Base-by-base conservation (phyloP, 92 coral and sea anemone genomes). In the Hydrozoanthus gracilis region DNA sequence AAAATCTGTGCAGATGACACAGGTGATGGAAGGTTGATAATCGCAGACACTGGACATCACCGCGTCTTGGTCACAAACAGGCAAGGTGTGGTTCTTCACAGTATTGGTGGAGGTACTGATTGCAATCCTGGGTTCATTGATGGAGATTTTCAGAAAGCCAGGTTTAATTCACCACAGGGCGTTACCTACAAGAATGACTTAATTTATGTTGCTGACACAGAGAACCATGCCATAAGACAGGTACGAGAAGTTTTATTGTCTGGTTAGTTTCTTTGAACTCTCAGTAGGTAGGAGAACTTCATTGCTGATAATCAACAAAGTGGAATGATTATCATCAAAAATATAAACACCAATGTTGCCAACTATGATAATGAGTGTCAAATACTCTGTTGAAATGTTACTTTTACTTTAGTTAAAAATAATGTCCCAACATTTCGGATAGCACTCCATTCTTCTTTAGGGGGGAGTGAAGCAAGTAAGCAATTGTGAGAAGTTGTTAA, bases 201-300 rank as follows among this genome's bases (percentile, higher is more conserved):
- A 4, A 85, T 96, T 35, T 92, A 68, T 90, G 95, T 95, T 15
- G 99, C 99, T 20, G 99, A 96, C 83, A 96, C 98, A 70, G 98
- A 96, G 77, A 96, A 96, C 76, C 99, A 96, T 89, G 97, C 99
- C 11, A 88, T 96, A 51, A 92, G 99, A 89, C 88, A 92, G 98
- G 99, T 95, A 90, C 52, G 4, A 15, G 73, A 51, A 44, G 18
- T 71, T 79, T 11, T 4, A 58, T 14, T 10, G n/a, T 8, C 13
- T 11, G 20, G 58, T 44, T 47, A 7, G 10, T 8, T 11, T 56
- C 15, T 56, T 8, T 11, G 15, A 56, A 65, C 17, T 11, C 7
- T 5, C 15, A 65, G 6, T 65, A 65, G 71, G 71, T n/a, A 62
- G 12, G 2, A 8, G 12, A 7, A 1, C 60, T 7, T 3, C 60